Evolutionary conservation across 1,140 invertebrate species (phyloP).

Genomic region (Tribolium castaneum): DNA sequence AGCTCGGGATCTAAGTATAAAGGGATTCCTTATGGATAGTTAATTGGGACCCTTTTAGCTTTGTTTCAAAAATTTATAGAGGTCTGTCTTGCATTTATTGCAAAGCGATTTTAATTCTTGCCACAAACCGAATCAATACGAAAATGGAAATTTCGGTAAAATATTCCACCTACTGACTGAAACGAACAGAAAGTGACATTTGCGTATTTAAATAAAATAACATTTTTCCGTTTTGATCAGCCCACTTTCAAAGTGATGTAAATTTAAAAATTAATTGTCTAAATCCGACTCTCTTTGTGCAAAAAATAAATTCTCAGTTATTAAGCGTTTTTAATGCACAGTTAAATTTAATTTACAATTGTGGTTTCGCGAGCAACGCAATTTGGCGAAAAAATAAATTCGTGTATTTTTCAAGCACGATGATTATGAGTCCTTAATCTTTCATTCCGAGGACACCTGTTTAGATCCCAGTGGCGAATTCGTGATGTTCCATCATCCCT

Average conservation of each 20-base stretch:
- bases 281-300: too few relatives aligned
- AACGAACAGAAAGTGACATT: not conserved
- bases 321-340: too few relatives aligned
- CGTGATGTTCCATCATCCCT: conserved; percentile 19
- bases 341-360: not conserved
- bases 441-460: conserved; percentile 10
- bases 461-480: conserved; percentile 22
- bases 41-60: not conserved
- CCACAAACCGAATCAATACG: not conserved
- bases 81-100: not conserved
- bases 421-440: conserved; percentile 24
- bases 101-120: not conserved
- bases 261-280: not conserved
- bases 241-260: not conserved
- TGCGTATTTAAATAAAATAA: not conserved
- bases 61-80: not conserved
- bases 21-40: not conserved
- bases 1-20: too few relatives aligned
- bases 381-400: not conserved
- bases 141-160: not conserved
- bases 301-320: too few relatives aligned
- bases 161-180: not conserved
- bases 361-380: too few relatives aligned
- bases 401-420: not conserved
- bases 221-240: not conserved